Conservation (phyloP, 2,888 invertebrate genomes). For the Trachelus iudaicus region DNA sequence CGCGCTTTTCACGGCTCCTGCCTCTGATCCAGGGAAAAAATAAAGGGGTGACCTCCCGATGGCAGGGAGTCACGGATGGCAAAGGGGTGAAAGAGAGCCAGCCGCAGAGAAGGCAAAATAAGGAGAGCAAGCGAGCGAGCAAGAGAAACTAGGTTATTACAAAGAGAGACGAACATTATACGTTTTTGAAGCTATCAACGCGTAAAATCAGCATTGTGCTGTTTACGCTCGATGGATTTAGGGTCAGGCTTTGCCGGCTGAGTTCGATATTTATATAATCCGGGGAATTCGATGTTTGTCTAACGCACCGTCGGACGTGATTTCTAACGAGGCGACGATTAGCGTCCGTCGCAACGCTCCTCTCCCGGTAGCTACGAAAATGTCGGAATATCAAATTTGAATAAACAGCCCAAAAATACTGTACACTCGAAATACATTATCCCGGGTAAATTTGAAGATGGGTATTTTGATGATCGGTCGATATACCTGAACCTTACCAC, state of each 20-base stretch:
- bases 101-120: not conserved
- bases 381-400: not conserved
- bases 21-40: not conserved
- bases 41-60: not conserved
- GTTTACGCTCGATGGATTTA: slow-evolving; percentile 27
- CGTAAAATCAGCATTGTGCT: slow-evolving; percentile 58
- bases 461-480: not conserved
- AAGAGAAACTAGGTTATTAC: not conserved
- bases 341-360: slow-evolving; percentile 30
- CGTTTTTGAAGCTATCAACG: slow-evolving; percentile 49
- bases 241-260: not conserved
- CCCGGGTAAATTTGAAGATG: not conserved
- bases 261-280: not conserved
- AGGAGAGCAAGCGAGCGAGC: not conserved
- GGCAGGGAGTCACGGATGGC: not conserved
- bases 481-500: not conserved
- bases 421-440: not conserved
- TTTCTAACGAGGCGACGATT: slow-evolving; percentile 59
- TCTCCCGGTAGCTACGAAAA: not conserved
- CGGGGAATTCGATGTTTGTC: slow-evolving; percentile 38
- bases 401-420: not conserved
- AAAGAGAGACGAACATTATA: slow-evolving; percentile 12
- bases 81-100: not conserved
- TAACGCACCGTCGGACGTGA: slow-evolving; percentile 44
- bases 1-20: slow-evolving; percentile 12